phyloP scores from a whole-genome alignment of 1,140 invertebrate genomes.

The Drosophila punjabiensis region DNA sequence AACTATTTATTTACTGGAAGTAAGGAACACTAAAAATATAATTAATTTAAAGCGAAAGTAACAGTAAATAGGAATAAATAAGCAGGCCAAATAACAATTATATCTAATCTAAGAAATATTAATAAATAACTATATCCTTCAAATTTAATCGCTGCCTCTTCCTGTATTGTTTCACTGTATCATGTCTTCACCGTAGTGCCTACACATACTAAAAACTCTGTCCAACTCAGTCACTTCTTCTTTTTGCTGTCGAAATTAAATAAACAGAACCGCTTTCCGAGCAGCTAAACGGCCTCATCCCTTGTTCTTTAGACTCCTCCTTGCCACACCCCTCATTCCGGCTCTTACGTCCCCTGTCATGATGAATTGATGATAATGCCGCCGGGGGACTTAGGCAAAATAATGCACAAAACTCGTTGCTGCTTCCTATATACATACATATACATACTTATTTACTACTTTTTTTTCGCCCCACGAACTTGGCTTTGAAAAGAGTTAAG shows the following conservation, averaged over 20 bases:
- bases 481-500: conserved; percentile 80
- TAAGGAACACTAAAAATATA: too few species aligned
- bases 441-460: conserved; percentile 1
- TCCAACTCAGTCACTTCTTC: conserved; percentile 29
- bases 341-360: conserved; percentile 49
- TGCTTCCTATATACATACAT: conserved; percentile 1
- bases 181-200: background rate
- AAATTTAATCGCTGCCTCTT: background rate
- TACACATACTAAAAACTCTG: conserved; percentile 4
- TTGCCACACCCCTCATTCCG: background rate
- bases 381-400: conserved; percentile 60
- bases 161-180: background rate
- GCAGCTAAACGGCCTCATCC: conserved; percentile 32
- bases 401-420: conserved; percentile 50
- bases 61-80: background rate
- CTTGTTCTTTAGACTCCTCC: conserved; percentile 7
- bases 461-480: conserved; percentile 58
- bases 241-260: conserved; percentile 68
- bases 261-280: conserved; percentile 55
- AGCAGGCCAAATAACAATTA: too few species aligned
- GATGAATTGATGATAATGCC: conserved; percentile 83
- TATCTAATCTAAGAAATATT: too few species aligned
- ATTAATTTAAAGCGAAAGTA: too few species aligned
- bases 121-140: too few species aligned
- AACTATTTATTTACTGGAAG: too few species aligned